These are phyloP conservation scores for Tachysurus fulvidraco DNA, from an alignment of 2,113 vertebrate species.

Conservation along the genomic window DNA sequence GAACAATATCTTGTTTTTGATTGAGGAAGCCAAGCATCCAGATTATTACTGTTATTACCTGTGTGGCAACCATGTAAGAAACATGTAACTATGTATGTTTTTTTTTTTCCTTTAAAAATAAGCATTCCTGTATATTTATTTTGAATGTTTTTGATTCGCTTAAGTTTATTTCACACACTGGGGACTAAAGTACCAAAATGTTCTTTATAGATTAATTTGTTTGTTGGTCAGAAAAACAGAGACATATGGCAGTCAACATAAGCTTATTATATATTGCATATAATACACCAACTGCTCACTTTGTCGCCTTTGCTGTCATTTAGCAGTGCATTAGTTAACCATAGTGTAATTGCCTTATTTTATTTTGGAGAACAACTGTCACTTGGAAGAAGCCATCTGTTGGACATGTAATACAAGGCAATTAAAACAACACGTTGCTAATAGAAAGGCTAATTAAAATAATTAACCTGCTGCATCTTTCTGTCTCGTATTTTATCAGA, in stretches of 20 bases:
- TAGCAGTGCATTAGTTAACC: constrained; percentile 41
- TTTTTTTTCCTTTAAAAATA: not conserved
- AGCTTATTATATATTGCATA: not conserved
- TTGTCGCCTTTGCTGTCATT: constrained; percentile 48
- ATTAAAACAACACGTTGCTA: constrained; percentile 70
- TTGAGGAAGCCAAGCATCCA: not conserved
- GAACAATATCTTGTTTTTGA: not conserved
- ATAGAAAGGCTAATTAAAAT: constrained; percentile 62
- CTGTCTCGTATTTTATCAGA: constrained; percentile 43
- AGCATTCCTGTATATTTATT: not conserved
- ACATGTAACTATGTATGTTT: not conserved
- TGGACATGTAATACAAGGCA: constrained; percentile 65
- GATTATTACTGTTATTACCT: not conserved
- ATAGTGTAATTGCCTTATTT: constrained; percentile 27
- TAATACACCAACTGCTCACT: constrained; percentile 15
- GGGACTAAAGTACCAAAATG: not conserved
- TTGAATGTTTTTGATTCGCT: not conserved
- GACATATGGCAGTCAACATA: not conserved
- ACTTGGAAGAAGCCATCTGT: constrained; percentile 64
- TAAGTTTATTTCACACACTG: not conserved
- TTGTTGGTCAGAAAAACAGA: not conserved
- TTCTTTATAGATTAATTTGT: not conserved
- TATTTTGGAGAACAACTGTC: constrained; percentile 56
- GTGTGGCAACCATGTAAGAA: not conserved
- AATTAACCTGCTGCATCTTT: constrained; percentile 59